Evolutionary conservation across 2,797 vertebrate species (phyloP), one percentile per base, ranked within the genome.

Genomic region (Hypotaenidia okinawae): DNA sequence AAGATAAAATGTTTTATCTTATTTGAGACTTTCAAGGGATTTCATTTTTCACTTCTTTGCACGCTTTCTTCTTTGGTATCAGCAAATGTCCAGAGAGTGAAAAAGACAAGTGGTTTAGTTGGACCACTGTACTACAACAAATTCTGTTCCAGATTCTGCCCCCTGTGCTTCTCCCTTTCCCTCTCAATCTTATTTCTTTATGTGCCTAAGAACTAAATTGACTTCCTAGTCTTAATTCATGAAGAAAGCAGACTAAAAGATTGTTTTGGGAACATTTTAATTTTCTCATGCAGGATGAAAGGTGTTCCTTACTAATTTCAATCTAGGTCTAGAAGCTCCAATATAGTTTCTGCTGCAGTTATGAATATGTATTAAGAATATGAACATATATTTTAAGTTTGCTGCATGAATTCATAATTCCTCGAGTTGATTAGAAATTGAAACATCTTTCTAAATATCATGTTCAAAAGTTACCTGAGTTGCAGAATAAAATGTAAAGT

Each of bases 91-190:
- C 27, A 28, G 35, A 67, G 9, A 41, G 35, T 27, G 13, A 74
- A 91, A 86, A 73, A 49, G 7, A 49, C 6, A 63, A 68, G 17
- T 21, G n/a, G 3, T 8, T 58, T 41, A 84, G 27, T 49, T 73
- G 37, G 18, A 75, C 2, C 16, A n/a, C 8, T 66, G 30, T n/a
- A 18, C 10, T 24, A 5, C 27, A 69, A 43, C 4, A 77, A 55
- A 49, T 74, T 64, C 52, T 61, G 1, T 43, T 57, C 70, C 18
- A 27, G 6, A 57, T 52, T 52, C 15, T 64, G 3, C 13, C 4
- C 2, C 4, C 5, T 3, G 13, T 11, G 3, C 2, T 3, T 2
- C 13, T 2, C 14, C 7, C 37, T 5, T 8, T 57, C 10, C 6
- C 3, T 12, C 8, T 62, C 15, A 58, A 7, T 47, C 10, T 78